phyloP scores from a whole-genome alignment of 64 coral and sea anemone species.

The Porites lutea region DNA sequence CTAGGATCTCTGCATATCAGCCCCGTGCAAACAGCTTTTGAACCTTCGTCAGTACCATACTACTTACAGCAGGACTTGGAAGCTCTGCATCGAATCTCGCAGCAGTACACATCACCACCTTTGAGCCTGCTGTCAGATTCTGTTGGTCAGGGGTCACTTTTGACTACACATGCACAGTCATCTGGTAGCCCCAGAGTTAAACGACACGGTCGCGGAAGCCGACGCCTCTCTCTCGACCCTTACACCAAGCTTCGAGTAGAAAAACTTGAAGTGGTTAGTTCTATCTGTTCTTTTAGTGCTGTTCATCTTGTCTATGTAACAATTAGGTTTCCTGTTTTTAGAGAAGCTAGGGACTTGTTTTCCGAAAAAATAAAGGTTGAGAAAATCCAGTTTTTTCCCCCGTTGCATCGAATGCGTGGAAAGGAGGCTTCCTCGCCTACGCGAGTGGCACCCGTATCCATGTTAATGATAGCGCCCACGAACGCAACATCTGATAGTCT shows the following conservation, averaged over 20 bases:
- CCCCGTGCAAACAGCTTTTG: conserved; percentile 74
- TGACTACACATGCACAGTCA: conserved; percentile 8
- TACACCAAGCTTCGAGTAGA: conserved; percentile 88
- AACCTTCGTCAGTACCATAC: conserved; percentile 88
- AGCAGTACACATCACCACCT: conserved; percentile 61
- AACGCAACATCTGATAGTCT: no score
- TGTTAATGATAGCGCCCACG: no score
- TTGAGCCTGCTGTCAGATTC: conserved; percentile 34
- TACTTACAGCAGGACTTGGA: conserved; percentile 98
- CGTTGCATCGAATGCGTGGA: no score
- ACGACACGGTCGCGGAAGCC: conserved; percentile 48
- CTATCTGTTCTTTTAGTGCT: background rate
- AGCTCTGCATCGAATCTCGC: conserved; percentile 68
- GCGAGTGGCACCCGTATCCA: no score
- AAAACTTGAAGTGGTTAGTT: conserved; percentile 96
- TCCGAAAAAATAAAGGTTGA: no score
- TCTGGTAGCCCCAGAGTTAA: conserved; percentile 32
- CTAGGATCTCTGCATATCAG: conserved; percentile 74
- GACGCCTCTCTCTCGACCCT: conserved; percentile 92
- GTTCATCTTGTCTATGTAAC: no score
- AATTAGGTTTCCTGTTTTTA: background rate
- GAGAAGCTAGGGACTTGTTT: no score
- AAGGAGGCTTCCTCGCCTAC: no score
- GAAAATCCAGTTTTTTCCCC: no score
- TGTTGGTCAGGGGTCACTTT: conserved; percentile 21